Conservation (phyloP, 1,140 invertebrate species). For the Protaetia brevitarsis region DNA sequence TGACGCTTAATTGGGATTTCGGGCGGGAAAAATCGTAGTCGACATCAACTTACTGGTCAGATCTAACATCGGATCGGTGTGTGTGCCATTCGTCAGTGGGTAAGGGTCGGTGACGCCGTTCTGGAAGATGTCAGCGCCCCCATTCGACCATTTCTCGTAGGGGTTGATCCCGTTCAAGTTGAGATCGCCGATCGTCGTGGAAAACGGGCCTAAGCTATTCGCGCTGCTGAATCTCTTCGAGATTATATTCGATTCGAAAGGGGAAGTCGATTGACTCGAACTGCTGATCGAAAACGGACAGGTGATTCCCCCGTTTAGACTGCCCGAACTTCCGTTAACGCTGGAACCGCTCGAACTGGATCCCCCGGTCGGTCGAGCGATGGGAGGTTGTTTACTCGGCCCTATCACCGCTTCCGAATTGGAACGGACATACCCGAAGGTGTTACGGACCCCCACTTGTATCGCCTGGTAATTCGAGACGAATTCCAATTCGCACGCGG, state of each 20-base stretch:
- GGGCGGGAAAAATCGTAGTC: constrained; percentile 84
- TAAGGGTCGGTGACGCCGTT: constrained; percentile 62
- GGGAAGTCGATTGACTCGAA: constrained; percentile 64
- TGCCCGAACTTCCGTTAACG: constrained; percentile 59
- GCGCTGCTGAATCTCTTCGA: constrained; percentile 77
- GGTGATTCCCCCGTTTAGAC: constrained; percentile 62
- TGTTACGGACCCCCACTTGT: constrained; percentile 90
- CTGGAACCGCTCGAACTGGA: constrained; percentile 60
- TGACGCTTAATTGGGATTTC: constrained; percentile 96
- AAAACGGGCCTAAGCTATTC: constrained; percentile 76
- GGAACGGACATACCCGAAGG: constrained; percentile 90
- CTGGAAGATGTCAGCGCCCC: constrained; percentile 69
- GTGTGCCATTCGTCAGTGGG: constrained; percentile 54
- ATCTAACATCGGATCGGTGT: constrained; percentile 70
- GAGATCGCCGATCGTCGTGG: constrained; percentile 67
- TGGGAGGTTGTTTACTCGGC: constrained; percentile 79
- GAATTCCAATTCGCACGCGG: constrained; percentile 86
- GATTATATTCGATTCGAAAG: constrained; percentile 74
- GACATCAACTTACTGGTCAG: constrained; percentile 83
- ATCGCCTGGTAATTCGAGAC: constrained; percentile 96
- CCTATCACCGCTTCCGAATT: constrained; percentile 65
- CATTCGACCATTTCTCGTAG: constrained; percentile 96
- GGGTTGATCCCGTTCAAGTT: constrained; percentile 75
- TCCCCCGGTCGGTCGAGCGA: constrained; percentile 75
- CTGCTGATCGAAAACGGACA: constrained; percentile 65